A percentile compares a stretch with the other conserved stretches of the same genome.
Evolutionary conservation across 2,888 invertebrate genomes (phyloP).

Genomic region (Mythimna lalbum): DNA sequence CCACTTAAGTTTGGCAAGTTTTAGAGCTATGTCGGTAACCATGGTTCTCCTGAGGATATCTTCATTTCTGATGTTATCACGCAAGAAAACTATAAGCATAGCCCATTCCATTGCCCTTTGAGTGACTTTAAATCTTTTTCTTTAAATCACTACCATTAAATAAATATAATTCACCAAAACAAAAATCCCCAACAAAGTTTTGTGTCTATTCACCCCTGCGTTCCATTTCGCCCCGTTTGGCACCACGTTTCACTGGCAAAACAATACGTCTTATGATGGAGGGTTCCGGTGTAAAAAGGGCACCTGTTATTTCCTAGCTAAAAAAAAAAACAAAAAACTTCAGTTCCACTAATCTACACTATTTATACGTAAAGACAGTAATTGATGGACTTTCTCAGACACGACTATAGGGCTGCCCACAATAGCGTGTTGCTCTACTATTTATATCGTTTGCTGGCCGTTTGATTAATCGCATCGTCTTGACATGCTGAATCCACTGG

Average conservation of each 20-base stretch:
- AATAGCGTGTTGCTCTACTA: constrained; percentile 47
- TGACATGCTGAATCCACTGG: constrained; percentile 49
- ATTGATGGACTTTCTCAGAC: constrained; percentile 41
- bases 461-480: constrained; percentile 52
- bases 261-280: constrained; percentile 16
- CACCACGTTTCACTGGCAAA: not conserved
- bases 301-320: constrained; percentile 38
- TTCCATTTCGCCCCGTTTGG: too few species aligned
- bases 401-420: constrained; percentile 24
- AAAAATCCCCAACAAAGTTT: too few species aligned
- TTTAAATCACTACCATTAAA: too few species aligned
- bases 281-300: constrained; percentile 3
- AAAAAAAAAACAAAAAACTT: constrained; percentile 17
- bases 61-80: too few species aligned
- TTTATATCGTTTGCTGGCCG: constrained; percentile 44
- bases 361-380: constrained; percentile 33
- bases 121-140: too few species aligned
- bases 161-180: too few species aligned
- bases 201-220: too few species aligned
- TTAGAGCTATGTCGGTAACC: too few species aligned
- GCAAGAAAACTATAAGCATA: too few species aligned
- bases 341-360: constrained; percentile 36
- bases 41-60: too few species aligned
- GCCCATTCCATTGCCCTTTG: too few species aligned
- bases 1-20: too few species aligned